Conservation (phyloP, 2,113 vertebrate species). For the Phaethornis superciliosus region DNA sequence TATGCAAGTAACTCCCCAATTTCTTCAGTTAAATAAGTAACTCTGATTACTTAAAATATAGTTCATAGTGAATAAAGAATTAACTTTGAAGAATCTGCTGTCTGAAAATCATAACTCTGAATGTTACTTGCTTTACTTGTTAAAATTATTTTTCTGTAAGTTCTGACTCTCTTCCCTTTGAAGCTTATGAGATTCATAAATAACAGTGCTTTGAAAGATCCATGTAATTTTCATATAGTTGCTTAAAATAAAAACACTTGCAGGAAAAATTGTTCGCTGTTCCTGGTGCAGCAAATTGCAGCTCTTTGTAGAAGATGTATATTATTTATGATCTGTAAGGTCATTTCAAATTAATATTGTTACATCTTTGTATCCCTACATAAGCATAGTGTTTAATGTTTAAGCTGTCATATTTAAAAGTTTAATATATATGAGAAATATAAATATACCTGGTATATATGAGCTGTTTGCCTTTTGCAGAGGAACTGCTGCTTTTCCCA, state of each 20-base stretch:
- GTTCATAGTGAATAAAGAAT: not conserved
- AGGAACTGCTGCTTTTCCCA: constrained; percentile 34
- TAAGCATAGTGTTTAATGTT: not conserved
- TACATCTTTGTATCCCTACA: not conserved
- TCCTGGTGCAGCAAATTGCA: not conserved
- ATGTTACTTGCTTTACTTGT: constrained; percentile 6
- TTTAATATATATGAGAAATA: constrained; percentile 10
- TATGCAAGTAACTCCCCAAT: not conserved
- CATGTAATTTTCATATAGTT: not conserved
- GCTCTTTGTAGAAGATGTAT: not conserved
- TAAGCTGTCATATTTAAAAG: constrained; percentile 6
- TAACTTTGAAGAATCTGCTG: not conserved
- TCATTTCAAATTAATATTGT: not conserved
- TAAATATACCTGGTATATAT: not conserved
- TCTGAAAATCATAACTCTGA: not conserved
- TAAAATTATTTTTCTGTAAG: not conserved
- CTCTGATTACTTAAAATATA: not conserved
- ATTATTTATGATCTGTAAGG: not conserved
- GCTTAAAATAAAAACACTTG: constrained; percentile 56
- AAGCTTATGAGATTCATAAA: constrained; percentile 49
- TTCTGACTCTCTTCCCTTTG: constrained; percentile 41
- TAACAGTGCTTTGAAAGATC: not conserved
- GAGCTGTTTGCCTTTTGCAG: not conserved
- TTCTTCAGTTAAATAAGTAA: not conserved
- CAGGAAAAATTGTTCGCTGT: constrained; percentile 25